Conservation (phyloP, 2,113 vertebrate species). For the Colistium nudipinnis region DNA sequence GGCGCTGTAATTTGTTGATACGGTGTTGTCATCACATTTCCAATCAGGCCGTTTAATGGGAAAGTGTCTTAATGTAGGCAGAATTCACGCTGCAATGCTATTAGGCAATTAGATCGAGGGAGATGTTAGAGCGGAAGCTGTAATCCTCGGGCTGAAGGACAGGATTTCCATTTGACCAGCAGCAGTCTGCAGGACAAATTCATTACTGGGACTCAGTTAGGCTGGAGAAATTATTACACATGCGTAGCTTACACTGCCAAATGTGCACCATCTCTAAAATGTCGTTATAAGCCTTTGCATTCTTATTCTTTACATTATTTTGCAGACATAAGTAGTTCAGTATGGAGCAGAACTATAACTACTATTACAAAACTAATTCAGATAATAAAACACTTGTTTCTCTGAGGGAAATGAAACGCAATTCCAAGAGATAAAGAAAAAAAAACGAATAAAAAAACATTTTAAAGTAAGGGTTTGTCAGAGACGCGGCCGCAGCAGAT, state of each 20-base stretch:
- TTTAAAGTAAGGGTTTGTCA: slow-evolving; percentile 18
- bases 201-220: slow-evolving; percentile 91
- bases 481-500: slow-evolving; percentile 15
- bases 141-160: slow-evolving; percentile 87
- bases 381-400: too few relatives aligned
- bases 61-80: slow-evolving; percentile 95
- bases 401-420: too few relatives aligned
- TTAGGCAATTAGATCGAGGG: slow-evolving; percentile 94
- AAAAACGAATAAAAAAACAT: too few relatives aligned
- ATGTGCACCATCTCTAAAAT: background rate
- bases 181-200: slow-evolving; percentile 92
- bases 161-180: slow-evolving; percentile 89
- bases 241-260: slow-evolving; percentile 54
- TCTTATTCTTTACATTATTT: background rate
- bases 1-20: slow-evolving; percentile 97
- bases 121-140: slow-evolving; percentile 93
- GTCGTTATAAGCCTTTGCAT: background rate
- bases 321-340: background rate
- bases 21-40: slow-evolving; percentile 97
- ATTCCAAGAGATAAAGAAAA: too few relatives aligned
- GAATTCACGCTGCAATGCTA: slow-evolving; percentile 97
- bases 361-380: too few relatives aligned
- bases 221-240: slow-evolving; percentile 68
- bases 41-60: slow-evolving; percentile 94
- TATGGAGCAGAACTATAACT: too few relatives aligned